Percentiles rank a stretch among this genome's conserved stretches.
Conservation (phyloP, 2,797 vertebrate genomes). For the Aplochiton taeniatus region DNA sequence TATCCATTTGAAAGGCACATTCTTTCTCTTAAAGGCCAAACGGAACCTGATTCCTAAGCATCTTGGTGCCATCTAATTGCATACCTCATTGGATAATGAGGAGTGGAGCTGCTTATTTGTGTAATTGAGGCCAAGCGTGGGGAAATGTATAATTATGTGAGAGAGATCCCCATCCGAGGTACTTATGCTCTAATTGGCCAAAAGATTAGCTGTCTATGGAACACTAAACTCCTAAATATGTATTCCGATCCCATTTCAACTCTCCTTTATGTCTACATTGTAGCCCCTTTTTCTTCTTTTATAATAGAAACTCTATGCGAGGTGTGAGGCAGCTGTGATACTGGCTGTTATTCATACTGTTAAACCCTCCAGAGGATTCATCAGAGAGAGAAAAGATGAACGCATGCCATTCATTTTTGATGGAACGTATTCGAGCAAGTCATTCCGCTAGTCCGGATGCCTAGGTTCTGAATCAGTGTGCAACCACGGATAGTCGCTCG, state of each 20-base stretch:
- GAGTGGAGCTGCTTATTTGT: conserved; percentile 38
- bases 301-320: background rate
- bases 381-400: no score
- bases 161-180: conserved; percentile 27
- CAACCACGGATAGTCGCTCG: no score
- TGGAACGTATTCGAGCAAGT: background rate
- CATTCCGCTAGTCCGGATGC: no score
- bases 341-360: no score
- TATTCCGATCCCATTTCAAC: no score
- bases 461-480: no score
- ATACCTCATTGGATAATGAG: conserved; percentile 27
- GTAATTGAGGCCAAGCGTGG: conserved; percentile 39
- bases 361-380: no score
- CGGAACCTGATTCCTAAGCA: background rate
- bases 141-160: conserved; percentile 42
- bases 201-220: conserved; percentile 33
- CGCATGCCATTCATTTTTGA: conserved; percentile 1
- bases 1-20: conserved; percentile 3
- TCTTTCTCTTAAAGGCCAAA: conserved; percentile 7
- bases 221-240: no score
- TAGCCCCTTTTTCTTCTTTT: no score
- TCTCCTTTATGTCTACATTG: no score
- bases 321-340: no score
- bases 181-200: conserved; percentile 41
- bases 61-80: conserved; percentile 18